phyloP scores from a whole-genome alignment of 2,797 vertebrate genomes.

The Brotula barbata region DNA sequence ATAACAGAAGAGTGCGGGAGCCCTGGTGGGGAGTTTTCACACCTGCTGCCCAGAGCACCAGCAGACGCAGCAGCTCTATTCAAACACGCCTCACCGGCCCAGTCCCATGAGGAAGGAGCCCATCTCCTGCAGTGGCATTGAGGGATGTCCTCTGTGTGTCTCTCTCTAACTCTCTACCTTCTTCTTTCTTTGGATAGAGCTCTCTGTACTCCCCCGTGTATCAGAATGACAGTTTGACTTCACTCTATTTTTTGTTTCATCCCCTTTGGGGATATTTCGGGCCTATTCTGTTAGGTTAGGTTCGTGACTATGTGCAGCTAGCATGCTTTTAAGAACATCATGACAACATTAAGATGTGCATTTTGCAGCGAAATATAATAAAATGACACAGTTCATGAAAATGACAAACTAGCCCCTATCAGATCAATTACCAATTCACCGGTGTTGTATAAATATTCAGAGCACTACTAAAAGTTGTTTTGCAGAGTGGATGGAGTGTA shows the following conservation, averaged over 20 bases:
- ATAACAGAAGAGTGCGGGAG: constrained; percentile 76
- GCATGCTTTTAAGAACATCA: constrained; percentile 37
- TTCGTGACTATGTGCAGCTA: constrained; percentile 47
- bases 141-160: constrained; percentile 67
- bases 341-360: neutral
- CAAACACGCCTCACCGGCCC: constrained; percentile 51
- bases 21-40: constrained; percentile 75
- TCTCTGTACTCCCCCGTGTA: constrained; percentile 45
- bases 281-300: constrained; percentile 53
- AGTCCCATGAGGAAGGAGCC: constrained; percentile 71
- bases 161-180: constrained; percentile 23
- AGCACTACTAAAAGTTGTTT: constrained; percentile 42
- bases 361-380: no score
- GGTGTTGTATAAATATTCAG: constrained; percentile 12
- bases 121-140: constrained; percentile 76
- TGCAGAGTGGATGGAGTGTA: constrained; percentile 30
- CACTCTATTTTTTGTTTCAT: constrained; percentile 52
- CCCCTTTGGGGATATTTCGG: constrained; percentile 46
- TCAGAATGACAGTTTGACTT: constrained; percentile 66
- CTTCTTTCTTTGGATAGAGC: constrained; percentile 40
- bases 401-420: constrained; percentile 3
- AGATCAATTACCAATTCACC: constrained; percentile 16
- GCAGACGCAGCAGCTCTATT: constrained; percentile 71
- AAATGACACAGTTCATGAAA: neutral
- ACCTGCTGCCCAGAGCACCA: constrained; percentile 74